Base-by-base conservation (phyloP, 1,140 invertebrate genomes). In the Eciton burchellii region DNA sequence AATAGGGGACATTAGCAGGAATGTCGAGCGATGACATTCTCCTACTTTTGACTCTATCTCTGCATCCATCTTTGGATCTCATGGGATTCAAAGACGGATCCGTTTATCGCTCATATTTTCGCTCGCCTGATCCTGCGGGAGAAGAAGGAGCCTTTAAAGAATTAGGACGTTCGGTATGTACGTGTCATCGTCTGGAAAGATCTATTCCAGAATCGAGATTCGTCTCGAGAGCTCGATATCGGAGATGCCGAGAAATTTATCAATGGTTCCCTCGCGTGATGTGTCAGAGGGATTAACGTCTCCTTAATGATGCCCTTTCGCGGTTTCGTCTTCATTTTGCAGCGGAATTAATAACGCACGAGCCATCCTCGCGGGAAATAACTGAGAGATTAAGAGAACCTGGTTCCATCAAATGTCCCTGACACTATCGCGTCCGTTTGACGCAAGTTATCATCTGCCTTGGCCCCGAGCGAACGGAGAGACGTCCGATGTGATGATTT, bases 21-120 rank as follows among this genome's bases (percentile, higher is more conserved):
- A 66, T 76, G 59, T 76, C 73, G 65, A 65, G 47, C 35, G 49
- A 35, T 74, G 72, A 21, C 72, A 54, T 66, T 77, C 60, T 66
- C n/a, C 24, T 35, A 26, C 47, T 21, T 29, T n/a, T 77, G 68
- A 77, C 66, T 35, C 43, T 54, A 43, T 56, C 26, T 68, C 29
- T 56, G 56, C 14, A n/a, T n/a, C 54, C 19, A 21, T 14, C 59
- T 35, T 45, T 16, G 19, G 14, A 19, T 49, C 57, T 74, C 16
- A 21, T 63, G 19, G n/a, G n/a, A n/a, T n/a, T n/a, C n/a, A n/a
- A n/a, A n/a, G n/a, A n/a, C n/a, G n/a, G 63, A 63, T 52, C 49
- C 63, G 35, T 41, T 74, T 74, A 21, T 74, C 11, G 62, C 2
- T 29, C 35, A 3, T n/a, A n/a, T 24, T 56, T 73, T 4, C 4